Evolutionary conservation across 2,888 invertebrate genomes (phyloP), one percentile per base, ranked within the genome.

Genomic region (Diaphora mendica): DNA sequence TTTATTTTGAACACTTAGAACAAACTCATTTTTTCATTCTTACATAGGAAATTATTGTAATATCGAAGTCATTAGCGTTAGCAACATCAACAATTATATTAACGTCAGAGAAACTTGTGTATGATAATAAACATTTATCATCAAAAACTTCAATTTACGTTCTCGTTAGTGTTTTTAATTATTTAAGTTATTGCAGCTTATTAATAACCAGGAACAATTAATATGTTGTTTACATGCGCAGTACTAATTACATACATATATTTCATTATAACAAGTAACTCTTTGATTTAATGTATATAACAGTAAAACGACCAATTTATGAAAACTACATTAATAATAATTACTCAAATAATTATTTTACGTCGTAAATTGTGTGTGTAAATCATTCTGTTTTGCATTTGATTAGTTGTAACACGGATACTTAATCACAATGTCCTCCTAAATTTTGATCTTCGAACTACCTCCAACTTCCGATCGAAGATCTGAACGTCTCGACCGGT

Each of bases 381-480:
- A n/a, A 13, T 55, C 1, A 55, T 55, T n/a, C 13, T 55, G 11
- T 55, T 55, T 55, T 55, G n/a, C 13, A 30, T 7, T 30, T 17
- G 30, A 30, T 15, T 30, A 62, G 17, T 62, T 62, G 30, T 62
- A 17, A 73, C 69, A 82, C 71, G 65, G 35, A 75, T 67, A 70
- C 70, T 70, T 70, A 77, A 78, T 76, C 74, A 76, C 76, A 79
- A 79, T 77, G 70, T 76, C 71, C 64, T 68, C 64, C 80, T 80
- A 77, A 80, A 83, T 82, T 78, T 80, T 76, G 82, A 82, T 83
- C 78, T 81, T 81, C 76, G 73, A 89, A 88, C 87, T 87, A 85
- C 85, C 85, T 85, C 86, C 83, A 90, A 90, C 87, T 90, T 90
- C 85, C 84, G 88, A 90, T 91, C 87, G 86, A 89, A 90, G 89